Conservation (phyloP, 2,113 vertebrate species). For the Dicaeum eximium region DNA sequence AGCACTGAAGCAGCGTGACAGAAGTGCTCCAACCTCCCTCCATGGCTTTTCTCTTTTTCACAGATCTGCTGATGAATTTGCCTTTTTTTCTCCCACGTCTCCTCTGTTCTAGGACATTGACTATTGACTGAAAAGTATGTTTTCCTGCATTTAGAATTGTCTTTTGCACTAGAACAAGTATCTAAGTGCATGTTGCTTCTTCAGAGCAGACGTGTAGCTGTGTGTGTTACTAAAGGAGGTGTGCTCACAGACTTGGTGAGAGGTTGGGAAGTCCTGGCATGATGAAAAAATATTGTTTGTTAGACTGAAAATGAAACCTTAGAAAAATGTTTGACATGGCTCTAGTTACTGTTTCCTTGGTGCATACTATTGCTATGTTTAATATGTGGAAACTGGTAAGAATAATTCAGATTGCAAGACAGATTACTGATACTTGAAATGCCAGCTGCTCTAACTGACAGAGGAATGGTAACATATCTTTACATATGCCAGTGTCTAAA, state of each 20-base stretch:
- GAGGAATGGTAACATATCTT: not conserved
- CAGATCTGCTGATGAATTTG: not conserved
- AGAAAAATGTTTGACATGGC: not conserved
- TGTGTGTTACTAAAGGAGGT: not conserved
- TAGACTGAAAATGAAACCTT: conserved; percentile 5
- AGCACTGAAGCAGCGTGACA: not conserved
- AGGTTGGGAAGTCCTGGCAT: not conserved
- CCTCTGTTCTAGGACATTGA: not conserved
- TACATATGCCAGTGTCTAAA: not conserved
- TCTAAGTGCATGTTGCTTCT: not conserved
- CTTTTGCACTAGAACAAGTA: not conserved
- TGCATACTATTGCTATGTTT: not conserved
- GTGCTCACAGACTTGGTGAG: not conserved
- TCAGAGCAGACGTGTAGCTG: not conserved
- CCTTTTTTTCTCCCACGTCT: not conserved
- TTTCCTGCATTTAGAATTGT: not conserved
- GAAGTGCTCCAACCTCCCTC: not conserved
- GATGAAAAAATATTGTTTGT: not conserved
- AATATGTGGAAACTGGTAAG: not conserved
- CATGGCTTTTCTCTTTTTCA: not conserved
- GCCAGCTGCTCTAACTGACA: not conserved
- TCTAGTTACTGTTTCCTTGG: not conserved
- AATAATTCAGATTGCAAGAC: not conserved
- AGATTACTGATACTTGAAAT: not conserved
- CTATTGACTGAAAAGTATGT: not conserved